These are phyloP conservation scores for Papilio polyxenes DNA, from an alignment of 1,140 invertebrate species.

Conservation along the genomic window DNA sequence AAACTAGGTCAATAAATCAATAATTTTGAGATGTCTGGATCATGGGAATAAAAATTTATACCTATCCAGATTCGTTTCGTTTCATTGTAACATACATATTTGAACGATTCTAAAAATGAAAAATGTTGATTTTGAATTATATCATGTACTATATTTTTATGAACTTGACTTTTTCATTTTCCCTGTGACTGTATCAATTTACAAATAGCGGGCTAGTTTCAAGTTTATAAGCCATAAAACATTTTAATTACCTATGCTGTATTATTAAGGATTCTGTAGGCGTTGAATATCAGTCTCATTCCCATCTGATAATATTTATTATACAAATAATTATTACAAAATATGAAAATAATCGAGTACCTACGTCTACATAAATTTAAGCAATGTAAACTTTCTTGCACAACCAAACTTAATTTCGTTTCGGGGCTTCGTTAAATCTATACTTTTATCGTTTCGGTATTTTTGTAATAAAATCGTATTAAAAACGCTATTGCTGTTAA, in stretches of 20 bases:
- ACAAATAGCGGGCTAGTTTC: neutral
- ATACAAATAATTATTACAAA: neutral
- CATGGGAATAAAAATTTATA: neutral
- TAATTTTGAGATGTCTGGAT: neutral
- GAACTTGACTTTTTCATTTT: neutral
- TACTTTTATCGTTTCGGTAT: neutral
- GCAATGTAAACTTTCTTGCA: neutral
- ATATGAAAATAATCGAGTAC: neutral
- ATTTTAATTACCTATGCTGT: neutral
- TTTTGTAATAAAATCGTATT: neutral
- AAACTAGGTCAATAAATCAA: neutral
- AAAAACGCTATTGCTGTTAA: neutral
- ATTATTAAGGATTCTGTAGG: slow-evolving; percentile 1
- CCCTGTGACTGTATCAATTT: neutral
- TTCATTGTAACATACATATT: neutral
- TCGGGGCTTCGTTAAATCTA: neutral
- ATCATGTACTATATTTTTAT: neutral
- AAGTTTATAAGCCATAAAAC: slow-evolving; percentile 13
- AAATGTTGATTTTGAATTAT: neutral
- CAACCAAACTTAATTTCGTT: neutral
- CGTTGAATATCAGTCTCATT: neutral
- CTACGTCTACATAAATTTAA: neutral
- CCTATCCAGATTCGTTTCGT: no score
- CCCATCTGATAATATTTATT: neutral
- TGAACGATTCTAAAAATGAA: neutral